Evolutionary conservation across 2,797 vertebrate genomes (phyloP).

Genomic region (Sternotherus odoratus): DNA sequence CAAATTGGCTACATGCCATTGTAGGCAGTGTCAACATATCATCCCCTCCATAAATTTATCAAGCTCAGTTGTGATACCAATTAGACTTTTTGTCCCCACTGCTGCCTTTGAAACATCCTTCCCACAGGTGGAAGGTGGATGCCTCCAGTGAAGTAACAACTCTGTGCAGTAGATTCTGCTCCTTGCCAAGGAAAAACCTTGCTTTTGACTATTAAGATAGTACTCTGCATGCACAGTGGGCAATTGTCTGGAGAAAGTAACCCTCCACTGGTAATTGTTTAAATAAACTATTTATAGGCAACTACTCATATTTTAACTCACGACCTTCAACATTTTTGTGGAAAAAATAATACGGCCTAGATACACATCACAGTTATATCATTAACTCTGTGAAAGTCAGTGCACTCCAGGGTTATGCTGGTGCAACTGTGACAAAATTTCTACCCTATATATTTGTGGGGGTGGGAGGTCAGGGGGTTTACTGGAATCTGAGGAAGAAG

Average conservation of each 20-base stretch:
- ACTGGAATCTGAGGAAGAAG: not conserved
- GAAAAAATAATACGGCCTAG: not conserved
- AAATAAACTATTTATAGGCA: not conserved
- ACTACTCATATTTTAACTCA: not conserved
- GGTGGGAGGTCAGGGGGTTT: no score
- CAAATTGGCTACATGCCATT: not conserved
- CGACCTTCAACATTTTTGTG: not conserved
- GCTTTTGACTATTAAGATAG: not conserved
- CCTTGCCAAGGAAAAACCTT: not conserved
- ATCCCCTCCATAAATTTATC: not conserved
- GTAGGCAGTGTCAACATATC: not conserved
- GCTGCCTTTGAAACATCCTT: not conserved
- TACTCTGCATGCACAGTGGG: not conserved
- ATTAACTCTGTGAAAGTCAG: not conserved
- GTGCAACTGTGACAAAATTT: not conserved
- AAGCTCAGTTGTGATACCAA: not conserved
- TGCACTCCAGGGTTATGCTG: not conserved
- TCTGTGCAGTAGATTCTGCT: not conserved
- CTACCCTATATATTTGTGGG: not conserved
- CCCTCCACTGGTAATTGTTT: not conserved
- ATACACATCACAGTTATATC: not conserved
- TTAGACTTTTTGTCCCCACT: not conserved
- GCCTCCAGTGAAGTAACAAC: not conserved
- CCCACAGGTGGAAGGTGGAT: not conserved
- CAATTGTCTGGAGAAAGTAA: not conserved